Conservation (phyloP, 2,888 invertebrate genomes). For the Harpalus rufipes region DNA sequence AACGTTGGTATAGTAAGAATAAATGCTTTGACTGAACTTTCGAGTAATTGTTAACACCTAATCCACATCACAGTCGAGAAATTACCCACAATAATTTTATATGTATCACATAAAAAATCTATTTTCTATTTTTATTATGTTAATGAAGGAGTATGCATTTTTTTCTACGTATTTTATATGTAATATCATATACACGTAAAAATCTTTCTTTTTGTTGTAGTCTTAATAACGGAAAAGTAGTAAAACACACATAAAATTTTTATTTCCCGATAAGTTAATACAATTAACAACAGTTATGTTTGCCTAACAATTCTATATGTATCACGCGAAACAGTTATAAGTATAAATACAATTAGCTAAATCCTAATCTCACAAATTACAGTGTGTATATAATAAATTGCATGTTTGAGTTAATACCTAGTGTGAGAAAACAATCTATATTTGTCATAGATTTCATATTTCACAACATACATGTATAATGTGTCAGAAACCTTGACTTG, state of each 20-base stretch:
- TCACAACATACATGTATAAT: slow-evolving; percentile 36
- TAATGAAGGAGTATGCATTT: too few species aligned
- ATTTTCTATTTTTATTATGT: too few species aligned
- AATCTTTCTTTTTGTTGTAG: not conserved
- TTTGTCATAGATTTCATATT: slow-evolving; percentile 49
- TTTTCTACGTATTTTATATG: too few species aligned
- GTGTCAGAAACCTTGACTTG: slow-evolving; percentile 41
- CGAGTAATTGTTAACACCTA: too few species aligned
- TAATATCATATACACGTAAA: not conserved
- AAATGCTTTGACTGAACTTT: too few species aligned
- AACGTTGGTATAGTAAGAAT: too few species aligned
- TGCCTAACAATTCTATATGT: not conserved
- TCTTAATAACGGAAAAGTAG: not conserved
- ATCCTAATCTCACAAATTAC: slow-evolving; percentile 7
- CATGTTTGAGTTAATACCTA: slow-evolving; percentile 15
- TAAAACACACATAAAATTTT: not conserved
- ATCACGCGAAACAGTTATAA: slow-evolving; percentile 18
- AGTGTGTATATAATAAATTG: slow-evolving; percentile 12
- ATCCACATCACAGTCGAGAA: too few species aligned
- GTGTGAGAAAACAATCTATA: slow-evolving; percentile 30
- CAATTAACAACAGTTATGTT: not conserved
- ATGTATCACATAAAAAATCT: too few species aligned
- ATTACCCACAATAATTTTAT: too few species aligned
- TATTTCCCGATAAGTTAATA: not conserved
- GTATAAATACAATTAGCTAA: slow-evolving; percentile 27